Evolutionary conservation across 1,140 invertebrate species (phyloP).

Genomic region (Panagrolaimus sp.): DNA sequence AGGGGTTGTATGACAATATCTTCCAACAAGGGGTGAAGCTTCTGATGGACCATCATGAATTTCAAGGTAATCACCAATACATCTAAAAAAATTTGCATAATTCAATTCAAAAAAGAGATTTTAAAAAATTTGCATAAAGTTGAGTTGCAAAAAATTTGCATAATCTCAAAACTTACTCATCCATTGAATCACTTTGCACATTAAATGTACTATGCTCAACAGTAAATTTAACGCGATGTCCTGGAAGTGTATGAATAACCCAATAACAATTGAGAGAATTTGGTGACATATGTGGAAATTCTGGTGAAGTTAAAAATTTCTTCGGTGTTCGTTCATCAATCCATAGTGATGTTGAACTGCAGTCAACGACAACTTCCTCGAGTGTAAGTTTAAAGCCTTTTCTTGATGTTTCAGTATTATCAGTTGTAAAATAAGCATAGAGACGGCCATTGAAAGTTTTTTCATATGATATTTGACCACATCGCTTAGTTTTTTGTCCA

Average conservation of each 20-base stretch:
- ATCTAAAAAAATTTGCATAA: constrained; percentile 26
- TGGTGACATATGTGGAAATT: constrained; percentile 36
- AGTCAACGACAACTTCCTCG: constrained; percentile 42
- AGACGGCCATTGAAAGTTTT: constrained; percentile 30
- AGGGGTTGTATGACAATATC: constrained; percentile 34
- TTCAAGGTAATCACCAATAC: constrained; percentile 48
- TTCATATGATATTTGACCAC: constrained; percentile 40
- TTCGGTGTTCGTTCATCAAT: constrained; percentile 37
- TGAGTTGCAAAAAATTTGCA: too few relatives aligned
- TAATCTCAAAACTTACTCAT: background rate
- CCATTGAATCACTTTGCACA: constrained; percentile 22
- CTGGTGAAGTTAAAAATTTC: constrained; percentile 31
- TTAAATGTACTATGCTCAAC: constrained; percentile 41
- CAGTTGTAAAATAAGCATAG: constrained; percentile 33
- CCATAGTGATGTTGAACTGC: constrained; percentile 28
- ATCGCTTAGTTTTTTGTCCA: background rate
- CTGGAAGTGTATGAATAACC: constrained; percentile 43
- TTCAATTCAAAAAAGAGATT: too few relatives aligned
- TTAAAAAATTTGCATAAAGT: constrained; percentile 2
- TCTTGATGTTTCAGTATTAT: background rate
- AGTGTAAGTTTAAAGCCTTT: constrained; percentile 49
- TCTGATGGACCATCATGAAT: constrained; percentile 45
- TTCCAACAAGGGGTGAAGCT: constrained; percentile 40
- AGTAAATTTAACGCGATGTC: constrained; percentile 51
- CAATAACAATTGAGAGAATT: constrained; percentile 49